Evolutionary conservation across 1,140 invertebrate species (phyloP).

Genomic region (Odontomachus brunneus): DNA sequence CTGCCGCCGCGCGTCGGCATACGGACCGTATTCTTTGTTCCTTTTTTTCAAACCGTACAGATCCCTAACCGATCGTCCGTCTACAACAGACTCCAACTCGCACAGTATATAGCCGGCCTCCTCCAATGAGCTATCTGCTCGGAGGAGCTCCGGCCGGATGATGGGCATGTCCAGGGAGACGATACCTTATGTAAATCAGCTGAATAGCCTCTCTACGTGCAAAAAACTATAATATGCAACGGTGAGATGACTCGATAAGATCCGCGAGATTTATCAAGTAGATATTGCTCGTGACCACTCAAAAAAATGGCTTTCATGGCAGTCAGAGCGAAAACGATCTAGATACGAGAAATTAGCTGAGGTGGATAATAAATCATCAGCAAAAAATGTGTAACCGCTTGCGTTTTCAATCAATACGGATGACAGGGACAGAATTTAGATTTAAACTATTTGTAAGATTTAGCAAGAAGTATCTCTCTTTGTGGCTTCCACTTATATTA

Average conservation of each 20-base stretch:
- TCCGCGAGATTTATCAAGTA: background rate
- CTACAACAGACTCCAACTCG: conserved; percentile 10
- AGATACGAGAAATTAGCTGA: no score
- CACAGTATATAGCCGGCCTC: background rate
- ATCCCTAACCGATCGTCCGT: conserved; percentile 41
- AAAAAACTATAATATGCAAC: background rate
- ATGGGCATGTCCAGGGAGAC: background rate
- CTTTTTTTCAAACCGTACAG: conserved; percentile 43
- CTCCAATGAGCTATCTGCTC: background rate
- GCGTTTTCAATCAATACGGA: no score
- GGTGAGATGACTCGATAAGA: background rate
- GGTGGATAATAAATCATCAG: no score
- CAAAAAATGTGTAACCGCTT: no score
- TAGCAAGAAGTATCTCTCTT: no score
- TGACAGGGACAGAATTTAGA: no score
- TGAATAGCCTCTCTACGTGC: background rate
- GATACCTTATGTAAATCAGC: conserved; percentile 18
- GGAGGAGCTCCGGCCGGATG: conserved; percentile 12
- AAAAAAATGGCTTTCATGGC: no score
- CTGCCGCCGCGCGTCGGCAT: conserved; percentile 42
- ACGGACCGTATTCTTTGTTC: conserved; percentile 53
- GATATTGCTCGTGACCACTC: background rate
- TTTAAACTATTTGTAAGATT: no score
- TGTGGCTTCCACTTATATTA: no score
- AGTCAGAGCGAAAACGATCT: no score